A percentile compares a stretch with the other conserved stretches of the same genome.
These are phyloP conservation scores for Ormyrus nitidulus DNA, from an alignment of 2,888 invertebrate species.

Conservation along the genomic window DNA sequence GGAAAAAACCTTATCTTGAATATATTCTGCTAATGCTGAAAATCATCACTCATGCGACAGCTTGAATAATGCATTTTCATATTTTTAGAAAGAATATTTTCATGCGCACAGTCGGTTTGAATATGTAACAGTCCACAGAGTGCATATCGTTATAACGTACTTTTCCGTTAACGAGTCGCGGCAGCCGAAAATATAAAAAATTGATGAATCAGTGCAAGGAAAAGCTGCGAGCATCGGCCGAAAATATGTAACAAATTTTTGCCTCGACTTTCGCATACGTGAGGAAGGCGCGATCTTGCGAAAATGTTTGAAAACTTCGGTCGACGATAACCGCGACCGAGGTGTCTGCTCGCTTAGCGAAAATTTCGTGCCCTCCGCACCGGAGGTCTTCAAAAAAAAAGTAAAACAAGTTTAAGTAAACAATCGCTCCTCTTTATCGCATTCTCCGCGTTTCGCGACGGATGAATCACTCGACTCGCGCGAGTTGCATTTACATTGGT, in stretches of 20 bases:
- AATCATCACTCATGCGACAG: too few relatives aligned
- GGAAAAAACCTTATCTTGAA: too few relatives aligned
- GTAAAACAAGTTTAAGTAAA: not conserved
- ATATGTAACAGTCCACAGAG: not conserved
- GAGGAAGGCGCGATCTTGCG: not conserved
- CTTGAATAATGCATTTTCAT: conserved; percentile 29
- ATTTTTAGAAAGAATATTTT: conserved; percentile 13
- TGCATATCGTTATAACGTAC: not conserved
- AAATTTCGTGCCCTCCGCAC: not conserved
- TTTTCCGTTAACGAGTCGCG: not conserved
- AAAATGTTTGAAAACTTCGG: conserved; percentile 6
- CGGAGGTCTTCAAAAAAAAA: not conserved
- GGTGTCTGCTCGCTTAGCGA: conserved; percentile 1
- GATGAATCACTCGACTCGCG: not conserved
- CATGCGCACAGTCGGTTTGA: not conserved
- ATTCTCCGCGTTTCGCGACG: not conserved
- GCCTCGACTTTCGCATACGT: conserved; percentile 5
- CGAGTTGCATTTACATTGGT: conserved; percentile 24
- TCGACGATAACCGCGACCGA: not conserved
- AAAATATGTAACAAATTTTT: not conserved
- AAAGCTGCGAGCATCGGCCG: not conserved
- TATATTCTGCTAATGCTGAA: too few relatives aligned
- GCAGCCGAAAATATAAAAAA: not conserved
- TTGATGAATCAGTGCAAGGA: not conserved
- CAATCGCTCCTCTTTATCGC: not conserved